A percentile compares a stretch with the other conserved stretches of the same genome.
Evolutionary conservation across 2,797 vertebrate genomes (phyloP).

Genomic region (Sebastes diploproa): DNA sequence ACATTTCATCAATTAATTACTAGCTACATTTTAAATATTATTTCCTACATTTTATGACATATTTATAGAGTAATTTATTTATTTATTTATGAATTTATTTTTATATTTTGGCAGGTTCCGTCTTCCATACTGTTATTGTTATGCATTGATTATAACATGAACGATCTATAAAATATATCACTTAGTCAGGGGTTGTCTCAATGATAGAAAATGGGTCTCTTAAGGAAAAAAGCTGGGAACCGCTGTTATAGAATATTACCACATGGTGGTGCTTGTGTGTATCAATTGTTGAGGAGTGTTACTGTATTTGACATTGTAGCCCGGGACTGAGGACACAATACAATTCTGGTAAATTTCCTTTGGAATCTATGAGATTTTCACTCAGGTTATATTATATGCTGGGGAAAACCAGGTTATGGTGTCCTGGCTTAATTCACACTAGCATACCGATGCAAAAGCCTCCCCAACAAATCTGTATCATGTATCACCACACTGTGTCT

Average conservation of each 20-base stretch:
- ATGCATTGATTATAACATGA: too few relatives aligned
- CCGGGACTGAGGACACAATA: background rate
- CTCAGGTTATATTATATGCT: background rate
- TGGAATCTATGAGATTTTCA: background rate
- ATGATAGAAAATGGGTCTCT: too few relatives aligned
- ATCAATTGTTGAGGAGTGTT: slow-evolving; percentile 22
- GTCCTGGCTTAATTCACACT: background rate
- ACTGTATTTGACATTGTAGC: background rate
- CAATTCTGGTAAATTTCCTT: background rate
- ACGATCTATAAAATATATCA: too few relatives aligned
- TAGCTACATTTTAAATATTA: too few relatives aligned
- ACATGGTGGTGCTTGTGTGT: slow-evolving; percentile 74
- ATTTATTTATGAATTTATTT: too few relatives aligned
- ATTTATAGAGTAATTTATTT: too few relatives aligned
- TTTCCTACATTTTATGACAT: too few relatives aligned
- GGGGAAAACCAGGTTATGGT: background rate
- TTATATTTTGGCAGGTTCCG: too few relatives aligned
- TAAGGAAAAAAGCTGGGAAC: too few relatives aligned
- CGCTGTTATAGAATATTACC: slow-evolving; percentile 36
- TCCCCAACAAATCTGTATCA: slow-evolving; percentile 6
- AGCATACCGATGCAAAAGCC: background rate
- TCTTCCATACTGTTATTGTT: too few relatives aligned
- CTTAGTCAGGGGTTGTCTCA: too few relatives aligned
- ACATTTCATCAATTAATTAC: too few relatives aligned
- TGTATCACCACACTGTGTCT: slow-evolving; percentile 28